phyloP scores from a whole-genome alignment of 30 jellyfish, hydroid and myxozoan species.

The Catostylus mosaicus region DNA sequence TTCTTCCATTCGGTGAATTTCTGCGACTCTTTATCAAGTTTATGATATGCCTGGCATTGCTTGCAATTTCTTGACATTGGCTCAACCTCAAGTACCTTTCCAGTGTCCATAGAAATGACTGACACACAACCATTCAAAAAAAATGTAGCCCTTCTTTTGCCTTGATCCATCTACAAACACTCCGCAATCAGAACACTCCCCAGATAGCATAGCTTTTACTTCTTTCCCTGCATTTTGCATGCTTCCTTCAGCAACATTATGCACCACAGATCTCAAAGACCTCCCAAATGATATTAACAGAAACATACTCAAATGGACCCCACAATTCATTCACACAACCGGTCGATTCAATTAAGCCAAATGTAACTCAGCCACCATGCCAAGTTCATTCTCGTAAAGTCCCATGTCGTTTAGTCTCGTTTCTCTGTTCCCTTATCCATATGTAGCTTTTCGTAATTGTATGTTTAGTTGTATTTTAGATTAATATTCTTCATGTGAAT shows the following conservation, averaged over 20 bases:
- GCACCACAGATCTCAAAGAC: background rate
- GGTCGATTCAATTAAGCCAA: too few species aligned
- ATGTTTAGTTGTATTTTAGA: too few species aligned
- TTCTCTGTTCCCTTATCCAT: too few species aligned
- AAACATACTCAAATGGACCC: too few species aligned
- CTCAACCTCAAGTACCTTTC: background rate
- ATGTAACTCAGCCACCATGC: too few species aligned
- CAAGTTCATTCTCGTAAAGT: too few species aligned
- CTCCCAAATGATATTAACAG: too few species aligned
- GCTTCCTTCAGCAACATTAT: background rate
- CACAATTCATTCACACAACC: too few species aligned
- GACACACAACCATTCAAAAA: background rate
- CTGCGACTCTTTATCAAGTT: background rate
- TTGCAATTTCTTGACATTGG: background rate
- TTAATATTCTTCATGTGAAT: too few species aligned
- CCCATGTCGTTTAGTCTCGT: too few species aligned
- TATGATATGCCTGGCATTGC: background rate
- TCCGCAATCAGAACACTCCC: background rate
- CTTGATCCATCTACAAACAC: background rate
- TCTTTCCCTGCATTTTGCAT: background rate
- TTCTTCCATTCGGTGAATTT: background rate
- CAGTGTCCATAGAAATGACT: background rate
- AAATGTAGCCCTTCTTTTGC: background rate
- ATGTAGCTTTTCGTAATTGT: too few species aligned
- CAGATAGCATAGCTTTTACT: background rate